Evolutionary conservation across 2,797 vertebrate species (phyloP), one percentile per base, ranked within the genome.

Genomic region (Sebastes diploproa): DNA sequence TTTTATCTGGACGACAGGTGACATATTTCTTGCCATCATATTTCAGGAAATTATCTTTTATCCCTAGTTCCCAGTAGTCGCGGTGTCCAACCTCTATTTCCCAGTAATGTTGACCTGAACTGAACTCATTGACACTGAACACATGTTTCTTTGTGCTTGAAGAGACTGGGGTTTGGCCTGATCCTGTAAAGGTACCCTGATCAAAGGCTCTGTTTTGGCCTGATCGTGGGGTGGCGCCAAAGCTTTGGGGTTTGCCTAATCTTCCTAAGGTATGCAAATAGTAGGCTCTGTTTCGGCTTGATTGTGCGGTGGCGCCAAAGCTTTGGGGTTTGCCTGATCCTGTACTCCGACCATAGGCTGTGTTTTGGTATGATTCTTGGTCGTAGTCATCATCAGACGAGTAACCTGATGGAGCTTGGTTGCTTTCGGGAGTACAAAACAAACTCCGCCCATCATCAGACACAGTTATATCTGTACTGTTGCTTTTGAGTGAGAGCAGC

Each of bases 71-170:
- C 93, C 91, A 94, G 46, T 82, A 85, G 4, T 36, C 30, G 32
- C 88, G 87, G 11, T 36, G 36, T 3, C 89, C 81, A 7, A 94
- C 86, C 5, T 93, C 88, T 42, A 85, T 32, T 79, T 95, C 93
- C 90, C 90, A 91, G 86, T 93, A 95, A 78, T 92, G 88, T 71
- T 89, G 84, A 7, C 89, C 87, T 16, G 80, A 77, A 1, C 32
- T 77, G 72, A 88, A 92, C 38, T 56, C 2, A 30, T 59, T 75
- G 20, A 23, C 29, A 54, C 78, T 82, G 7, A 73, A 36, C 29
- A 71, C 36, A 3, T 8, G 6, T 38, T 0, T 38, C 5, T 50
- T 4, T n/a, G 29, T 71, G 62, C 22, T 5, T 62, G 11, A 56
- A 2, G 3, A 25, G 54, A 2, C 22, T 55, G 2, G 2, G 7